Percentiles rank a stretch among this genome's conserved stretches.
phyloP scores from a whole-genome alignment of 2,888 invertebrate species.

The Portevinia maculata region DNA sequence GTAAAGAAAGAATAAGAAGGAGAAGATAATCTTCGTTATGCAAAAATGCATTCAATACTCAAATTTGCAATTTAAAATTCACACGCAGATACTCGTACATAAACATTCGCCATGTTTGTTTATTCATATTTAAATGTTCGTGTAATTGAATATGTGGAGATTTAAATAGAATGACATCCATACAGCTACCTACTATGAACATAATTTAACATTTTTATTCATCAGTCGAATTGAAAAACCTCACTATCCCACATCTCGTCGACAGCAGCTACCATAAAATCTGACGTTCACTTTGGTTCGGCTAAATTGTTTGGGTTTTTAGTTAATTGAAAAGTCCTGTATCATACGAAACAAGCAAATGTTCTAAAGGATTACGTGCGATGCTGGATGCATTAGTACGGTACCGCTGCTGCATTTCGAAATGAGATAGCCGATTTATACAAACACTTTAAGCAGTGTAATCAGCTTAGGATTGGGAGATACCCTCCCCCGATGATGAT shows the following conservation, averaged over 20 bases:
- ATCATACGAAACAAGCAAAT: slow-evolving; percentile 11
- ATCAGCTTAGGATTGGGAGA: slow-evolving; percentile 58
- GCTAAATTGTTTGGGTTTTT: slow-evolving; percentile 56
- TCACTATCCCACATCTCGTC: background rate
- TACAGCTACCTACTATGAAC: slow-evolving; percentile 9
- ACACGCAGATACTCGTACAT: background rate
- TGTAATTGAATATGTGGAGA: slow-evolving; percentile 32
- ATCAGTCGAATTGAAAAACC: slow-evolving; percentile 11
- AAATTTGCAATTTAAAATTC: too few relatives aligned
- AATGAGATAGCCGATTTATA: slow-evolving; percentile 62
- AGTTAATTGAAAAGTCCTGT: slow-evolving; percentile 55
- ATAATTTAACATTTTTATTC: slow-evolving; percentile 51
- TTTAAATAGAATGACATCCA: slow-evolving; percentile 18
- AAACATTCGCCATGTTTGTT: background rate
- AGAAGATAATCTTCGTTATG: too few relatives aligned
- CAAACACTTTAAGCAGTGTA: slow-evolving; percentile 57
- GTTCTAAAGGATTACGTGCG: slow-evolving; percentile 49
- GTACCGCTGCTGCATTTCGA: slow-evolving; percentile 6
- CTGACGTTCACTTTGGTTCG: slow-evolving; percentile 6
- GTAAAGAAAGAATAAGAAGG: too few relatives aligned
- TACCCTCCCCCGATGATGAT: background rate
- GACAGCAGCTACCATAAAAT: slow-evolving; percentile 14
- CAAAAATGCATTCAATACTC: background rate
- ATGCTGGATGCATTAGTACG: background rate
- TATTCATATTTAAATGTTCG: slow-evolving; percentile 28